Conservation (phyloP, 2,888 invertebrate genomes). For the Lycophotia porphyrea region DNA sequence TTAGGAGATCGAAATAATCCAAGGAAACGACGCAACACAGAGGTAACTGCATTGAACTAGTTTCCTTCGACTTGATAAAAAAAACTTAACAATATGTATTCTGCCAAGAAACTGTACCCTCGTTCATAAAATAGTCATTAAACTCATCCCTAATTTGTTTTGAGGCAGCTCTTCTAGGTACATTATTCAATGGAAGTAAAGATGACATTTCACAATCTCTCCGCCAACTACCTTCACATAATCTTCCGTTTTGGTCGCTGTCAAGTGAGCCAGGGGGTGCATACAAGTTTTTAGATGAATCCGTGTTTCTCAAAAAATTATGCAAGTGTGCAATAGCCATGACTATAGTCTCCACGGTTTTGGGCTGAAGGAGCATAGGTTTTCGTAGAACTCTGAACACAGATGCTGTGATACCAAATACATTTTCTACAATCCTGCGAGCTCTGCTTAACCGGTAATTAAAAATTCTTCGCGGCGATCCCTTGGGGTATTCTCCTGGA, state of each 20-base stretch:
- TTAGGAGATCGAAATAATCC: constrained; percentile 39
- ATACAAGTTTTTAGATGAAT: constrained; percentile 43
- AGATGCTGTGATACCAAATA: constrained; percentile 51
- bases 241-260: constrained; percentile 45
- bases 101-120: constrained; percentile 45
- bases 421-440: constrained; percentile 58
- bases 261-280: constrained; percentile 43
- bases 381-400: constrained; percentile 59
- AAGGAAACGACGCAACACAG: constrained; percentile 34
- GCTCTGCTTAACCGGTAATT: constrained; percentile 58
- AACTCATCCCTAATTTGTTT: constrained; percentile 47
- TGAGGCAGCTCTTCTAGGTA: constrained; percentile 43
- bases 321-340: constrained; percentile 46
- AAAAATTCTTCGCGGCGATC: constrained; percentile 52
- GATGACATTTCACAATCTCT: constrained; percentile 41
- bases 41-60: constrained; percentile 38
- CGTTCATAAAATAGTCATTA: constrained; percentile 51
- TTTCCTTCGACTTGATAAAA: constrained; percentile 42
- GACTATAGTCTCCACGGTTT: constrained; percentile 43
- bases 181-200: constrained; percentile 49
- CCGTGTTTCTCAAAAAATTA: constrained; percentile 49
- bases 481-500: constrained; percentile 40
- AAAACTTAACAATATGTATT: constrained; percentile 44
- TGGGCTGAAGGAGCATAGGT: constrained; percentile 54
- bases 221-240: constrained; percentile 47